These are phyloP conservation scores for Caenorhabditis panamensis DNA, from an alignment of 2,888 invertebrate genomes.

Conservation along the genomic window DNA sequence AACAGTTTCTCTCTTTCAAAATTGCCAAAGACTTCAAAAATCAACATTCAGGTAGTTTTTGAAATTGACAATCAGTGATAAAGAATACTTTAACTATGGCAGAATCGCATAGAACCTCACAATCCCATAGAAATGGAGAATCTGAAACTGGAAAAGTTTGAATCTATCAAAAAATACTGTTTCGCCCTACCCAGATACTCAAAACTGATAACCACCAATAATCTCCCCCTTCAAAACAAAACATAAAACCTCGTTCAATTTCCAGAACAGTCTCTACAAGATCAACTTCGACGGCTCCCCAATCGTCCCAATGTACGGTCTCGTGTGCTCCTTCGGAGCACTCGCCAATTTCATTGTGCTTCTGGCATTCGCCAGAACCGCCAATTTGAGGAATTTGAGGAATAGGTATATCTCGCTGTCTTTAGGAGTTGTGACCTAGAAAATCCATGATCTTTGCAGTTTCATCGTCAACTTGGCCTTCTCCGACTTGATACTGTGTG, in stretches of 20 bases:
- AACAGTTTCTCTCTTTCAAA: too few relatives aligned
- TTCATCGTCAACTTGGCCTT: slow-evolving; percentile 80
- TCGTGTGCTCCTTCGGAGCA: slow-evolving; percentile 79
- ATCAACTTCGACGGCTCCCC: slow-evolving; percentile 72
- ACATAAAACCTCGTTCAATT: not conserved
- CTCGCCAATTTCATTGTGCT: slow-evolving; percentile 78
- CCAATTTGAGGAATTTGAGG: slow-evolving; percentile 77
- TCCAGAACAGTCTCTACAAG: slow-evolving; percentile 79
- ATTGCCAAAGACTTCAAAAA: too few relatives aligned
- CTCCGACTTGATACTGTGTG: slow-evolving; percentile 79
- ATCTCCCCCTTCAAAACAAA: not conserved
- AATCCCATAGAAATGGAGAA: too few relatives aligned
- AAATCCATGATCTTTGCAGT: slow-evolving; percentile 50
- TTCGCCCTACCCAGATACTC: too few relatives aligned
- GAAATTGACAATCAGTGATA: too few relatives aligned
- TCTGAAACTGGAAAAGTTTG: too few relatives aligned
- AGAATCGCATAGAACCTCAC: too few relatives aligned
- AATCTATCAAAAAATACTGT: too few relatives aligned
- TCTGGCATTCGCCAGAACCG: slow-evolving; percentile 73
- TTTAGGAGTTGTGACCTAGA: too few relatives aligned
- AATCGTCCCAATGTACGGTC: slow-evolving; percentile 73
- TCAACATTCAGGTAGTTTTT: too few relatives aligned
- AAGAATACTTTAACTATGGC: too few relatives aligned
- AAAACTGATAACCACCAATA: too few relatives aligned
- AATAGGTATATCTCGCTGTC: slow-evolving; percentile 73